A percentile compares a stretch with the other conserved stretches of the same genome.
Evolutionary conservation across 2,888 invertebrate genomes (phyloP).

Genomic region (Helobdella robusta): DNA sequence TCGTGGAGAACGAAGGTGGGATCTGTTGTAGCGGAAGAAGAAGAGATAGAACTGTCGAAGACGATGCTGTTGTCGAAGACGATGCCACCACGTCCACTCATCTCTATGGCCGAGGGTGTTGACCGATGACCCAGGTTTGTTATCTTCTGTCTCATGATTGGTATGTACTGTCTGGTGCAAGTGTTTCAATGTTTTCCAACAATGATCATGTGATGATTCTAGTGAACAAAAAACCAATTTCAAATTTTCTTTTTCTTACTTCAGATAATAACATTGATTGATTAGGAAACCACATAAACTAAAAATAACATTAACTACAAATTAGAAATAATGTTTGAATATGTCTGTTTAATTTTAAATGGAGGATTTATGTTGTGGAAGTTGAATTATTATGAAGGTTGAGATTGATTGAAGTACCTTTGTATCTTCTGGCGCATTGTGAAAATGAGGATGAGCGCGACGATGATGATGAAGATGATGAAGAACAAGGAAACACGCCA

Average conservation of each 20-base stretch:
- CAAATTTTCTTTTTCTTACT: no score
- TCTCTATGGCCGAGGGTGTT: neutral
- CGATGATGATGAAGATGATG: conserved; percentile 14
- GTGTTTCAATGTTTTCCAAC: no score
- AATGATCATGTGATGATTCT: no score
- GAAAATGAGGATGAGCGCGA: neutral
- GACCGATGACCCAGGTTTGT: neutral
- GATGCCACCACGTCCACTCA: neutral
- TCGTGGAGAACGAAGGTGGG: neutral
- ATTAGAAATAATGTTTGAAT: no score
- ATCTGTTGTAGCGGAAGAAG: neutral
- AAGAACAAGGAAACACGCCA: neutral
- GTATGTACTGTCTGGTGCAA: neutral
- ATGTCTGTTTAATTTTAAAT: no score
- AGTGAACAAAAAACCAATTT: no score
- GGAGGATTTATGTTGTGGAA: no score
- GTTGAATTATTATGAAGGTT: no score
- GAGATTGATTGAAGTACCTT: no score
- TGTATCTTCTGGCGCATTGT: neutral
- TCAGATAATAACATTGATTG: no score
- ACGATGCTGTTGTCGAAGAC: conserved; percentile 10
- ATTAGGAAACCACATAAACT: no score
- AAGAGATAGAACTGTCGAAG: conserved; percentile 7
- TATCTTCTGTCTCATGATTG: neutral
- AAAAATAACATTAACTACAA: neutral